Evolutionary conservation across 1,140 invertebrate species (phyloP).

Genomic region (Tetramorium parvispinum): DNA sequence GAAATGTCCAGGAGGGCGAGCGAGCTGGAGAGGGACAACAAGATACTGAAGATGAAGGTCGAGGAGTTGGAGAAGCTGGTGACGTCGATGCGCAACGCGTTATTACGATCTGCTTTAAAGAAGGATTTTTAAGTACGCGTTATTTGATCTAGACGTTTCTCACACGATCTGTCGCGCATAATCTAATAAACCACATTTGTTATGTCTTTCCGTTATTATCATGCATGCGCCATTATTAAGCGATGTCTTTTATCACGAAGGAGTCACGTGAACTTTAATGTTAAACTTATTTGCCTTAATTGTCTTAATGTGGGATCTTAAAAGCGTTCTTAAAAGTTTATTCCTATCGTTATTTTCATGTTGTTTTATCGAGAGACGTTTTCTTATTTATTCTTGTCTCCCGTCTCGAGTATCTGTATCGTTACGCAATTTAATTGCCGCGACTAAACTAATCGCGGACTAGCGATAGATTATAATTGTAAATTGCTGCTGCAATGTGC

Average conservation of each 20-base stretch:
- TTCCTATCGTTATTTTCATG: slow-evolving; percentile 29
- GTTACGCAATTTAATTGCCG: slow-evolving; percentile 33
- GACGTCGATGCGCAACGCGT: slow-evolving; percentile 82
- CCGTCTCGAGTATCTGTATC: slow-evolving; percentile 11
- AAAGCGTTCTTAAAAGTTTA: neutral
- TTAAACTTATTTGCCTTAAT: slow-evolving; percentile 30
- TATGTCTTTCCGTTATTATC: slow-evolving; percentile 1
- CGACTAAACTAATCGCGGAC: neutral
- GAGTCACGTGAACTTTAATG: neutral
- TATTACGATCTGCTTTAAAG: slow-evolving; percentile 82
- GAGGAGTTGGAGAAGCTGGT: slow-evolving; percentile 86
- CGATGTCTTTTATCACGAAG: neutral
- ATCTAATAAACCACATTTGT: slow-evolving; percentile 11
- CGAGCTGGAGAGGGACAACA: slow-evolving; percentile 84
- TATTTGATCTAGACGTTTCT: slow-evolving; percentile 24
- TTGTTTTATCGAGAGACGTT: slow-evolving; percentile 17
- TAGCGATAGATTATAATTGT: slow-evolving; percentile 35
- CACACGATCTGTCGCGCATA: slow-evolving; percentile 16
- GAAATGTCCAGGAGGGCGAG: slow-evolving; percentile 81
- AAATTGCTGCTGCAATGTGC: neutral
- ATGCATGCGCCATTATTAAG: slow-evolving; percentile 20
- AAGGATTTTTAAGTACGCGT: slow-evolving; percentile 71
- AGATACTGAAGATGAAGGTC: slow-evolving; percentile 83
- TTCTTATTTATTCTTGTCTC: neutral
- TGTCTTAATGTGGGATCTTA: neutral